phyloP scores from a whole-genome alignment of 2,113 vertebrate genomes.

The Poeciliopsis retropinna region DNA sequence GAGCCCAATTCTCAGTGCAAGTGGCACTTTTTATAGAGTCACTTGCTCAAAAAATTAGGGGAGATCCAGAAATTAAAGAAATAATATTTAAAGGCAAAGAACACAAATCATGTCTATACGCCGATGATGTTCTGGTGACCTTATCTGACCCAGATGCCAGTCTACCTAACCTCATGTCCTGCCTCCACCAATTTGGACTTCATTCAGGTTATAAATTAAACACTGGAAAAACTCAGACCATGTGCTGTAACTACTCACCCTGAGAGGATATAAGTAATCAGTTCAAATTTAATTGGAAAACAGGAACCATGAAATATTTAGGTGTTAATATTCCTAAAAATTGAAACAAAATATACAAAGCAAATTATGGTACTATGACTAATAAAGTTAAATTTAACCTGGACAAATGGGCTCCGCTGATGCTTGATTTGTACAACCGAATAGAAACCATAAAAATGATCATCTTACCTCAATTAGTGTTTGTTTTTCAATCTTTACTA shows the following conservation, averaged over 20 bases:
- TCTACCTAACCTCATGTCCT: too few relatives aligned
- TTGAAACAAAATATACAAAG: background rate
- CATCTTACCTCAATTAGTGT: background rate
- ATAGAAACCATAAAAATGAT: slow-evolving; percentile 9
- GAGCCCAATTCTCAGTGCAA: too few relatives aligned
- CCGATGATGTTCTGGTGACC: too few relatives aligned
- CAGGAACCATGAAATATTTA: slow-evolving; percentile 2
- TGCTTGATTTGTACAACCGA: background rate
- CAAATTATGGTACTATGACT: background rate
- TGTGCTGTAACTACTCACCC: background rate
- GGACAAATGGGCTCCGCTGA: background rate
- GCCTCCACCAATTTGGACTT: too few relatives aligned
- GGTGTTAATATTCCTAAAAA: background rate
- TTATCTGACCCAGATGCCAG: too few relatives aligned
- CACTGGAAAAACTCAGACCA: too few relatives aligned
- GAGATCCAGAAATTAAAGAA: too few relatives aligned
- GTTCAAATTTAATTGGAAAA: slow-evolving; percentile 5
- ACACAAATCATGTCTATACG: too few relatives aligned
- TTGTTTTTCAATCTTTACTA: background rate
- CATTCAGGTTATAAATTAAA: too few relatives aligned
- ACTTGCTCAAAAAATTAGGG: too few relatives aligned
- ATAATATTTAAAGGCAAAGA: too few relatives aligned
- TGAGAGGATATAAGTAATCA: background rate
- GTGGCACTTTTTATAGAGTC: too few relatives aligned
- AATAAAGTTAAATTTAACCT: background rate